A percentile compares a stretch with the other conserved stretches of the same genome.
Conservation (phyloP, 2,113 vertebrate species). For the Andinoacara biseriatus region DNA sequence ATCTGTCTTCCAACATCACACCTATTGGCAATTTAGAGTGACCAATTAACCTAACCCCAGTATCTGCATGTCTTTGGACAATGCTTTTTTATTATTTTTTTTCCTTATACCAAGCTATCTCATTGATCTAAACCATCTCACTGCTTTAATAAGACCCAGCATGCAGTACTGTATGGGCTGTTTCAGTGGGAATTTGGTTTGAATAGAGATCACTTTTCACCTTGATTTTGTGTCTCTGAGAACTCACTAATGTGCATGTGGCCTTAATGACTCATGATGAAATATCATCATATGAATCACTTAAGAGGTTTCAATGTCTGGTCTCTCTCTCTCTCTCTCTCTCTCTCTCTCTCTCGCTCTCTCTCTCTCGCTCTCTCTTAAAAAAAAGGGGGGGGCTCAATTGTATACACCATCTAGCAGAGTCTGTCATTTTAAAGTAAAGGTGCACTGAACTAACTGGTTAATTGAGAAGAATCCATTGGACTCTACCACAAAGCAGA, state of each 20-base stretch:
- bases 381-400: background rate
- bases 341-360: background rate
- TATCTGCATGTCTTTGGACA: too few relatives aligned
- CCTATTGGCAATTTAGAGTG: too few relatives aligned
- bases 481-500: background rate
- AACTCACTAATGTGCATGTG: background rate
- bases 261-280: constrained; percentile 9
- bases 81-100: too few relatives aligned
- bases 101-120: background rate
- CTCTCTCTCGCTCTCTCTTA: background rate
- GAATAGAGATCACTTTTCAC: background rate
- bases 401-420: background rate
- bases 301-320: background rate
- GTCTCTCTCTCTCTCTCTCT: background rate
- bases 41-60: too few relatives aligned
- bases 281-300: constrained; percentile 8
- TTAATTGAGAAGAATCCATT: background rate
- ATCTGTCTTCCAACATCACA: background rate
- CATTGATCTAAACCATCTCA: too few relatives aligned
- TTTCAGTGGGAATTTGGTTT: background rate
- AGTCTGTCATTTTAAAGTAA: background rate
- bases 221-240: background rate
- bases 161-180: background rate
- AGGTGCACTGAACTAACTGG: too few relatives aligned
- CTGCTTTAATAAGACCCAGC: background rate